Conservation (phyloP, 1,140 invertebrate species). For the Nephila pilipes region DNA sequence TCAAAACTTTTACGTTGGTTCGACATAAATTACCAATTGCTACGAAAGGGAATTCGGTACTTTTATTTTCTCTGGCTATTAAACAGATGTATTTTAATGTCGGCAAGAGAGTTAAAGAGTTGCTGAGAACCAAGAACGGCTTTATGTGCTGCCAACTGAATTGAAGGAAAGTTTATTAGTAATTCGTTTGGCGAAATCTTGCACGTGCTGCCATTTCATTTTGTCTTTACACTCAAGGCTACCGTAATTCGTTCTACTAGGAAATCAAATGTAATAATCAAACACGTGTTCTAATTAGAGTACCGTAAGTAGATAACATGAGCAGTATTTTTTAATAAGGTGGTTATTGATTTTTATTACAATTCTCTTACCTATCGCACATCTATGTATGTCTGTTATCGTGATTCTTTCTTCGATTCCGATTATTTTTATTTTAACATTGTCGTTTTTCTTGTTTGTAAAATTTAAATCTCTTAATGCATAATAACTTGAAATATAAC, state of each 20-base stretch:
- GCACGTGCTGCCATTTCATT: slow-evolving; percentile 10
- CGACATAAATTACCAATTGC: background rate
- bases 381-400: background rate
- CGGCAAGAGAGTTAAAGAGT: background rate
- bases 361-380: background rate
- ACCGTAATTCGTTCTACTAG: background rate
- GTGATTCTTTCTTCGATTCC: background rate
- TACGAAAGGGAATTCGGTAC: background rate
- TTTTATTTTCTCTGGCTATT: background rate
- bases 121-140: background rate
- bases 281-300: slow-evolving; percentile 11
- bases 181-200: background rate
- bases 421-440: background rate
- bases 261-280: slow-evolving; percentile 1
- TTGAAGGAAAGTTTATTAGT: slow-evolving; percentile 25
- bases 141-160: slow-evolving; percentile 13
- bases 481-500: no score
- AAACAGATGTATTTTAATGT: background rate
- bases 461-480: no score
- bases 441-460: background rate
- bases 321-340: background rate
- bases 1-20: background rate
- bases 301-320: background rate
- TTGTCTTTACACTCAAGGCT: slow-evolving; percentile 22
- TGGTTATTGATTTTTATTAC: background rate